Evolutionary conservation across 2,113 vertebrate species (phyloP), one percentile per base, ranked within the genome.

Genomic region (Sinocyclocheilus maitianheensis): DNA sequence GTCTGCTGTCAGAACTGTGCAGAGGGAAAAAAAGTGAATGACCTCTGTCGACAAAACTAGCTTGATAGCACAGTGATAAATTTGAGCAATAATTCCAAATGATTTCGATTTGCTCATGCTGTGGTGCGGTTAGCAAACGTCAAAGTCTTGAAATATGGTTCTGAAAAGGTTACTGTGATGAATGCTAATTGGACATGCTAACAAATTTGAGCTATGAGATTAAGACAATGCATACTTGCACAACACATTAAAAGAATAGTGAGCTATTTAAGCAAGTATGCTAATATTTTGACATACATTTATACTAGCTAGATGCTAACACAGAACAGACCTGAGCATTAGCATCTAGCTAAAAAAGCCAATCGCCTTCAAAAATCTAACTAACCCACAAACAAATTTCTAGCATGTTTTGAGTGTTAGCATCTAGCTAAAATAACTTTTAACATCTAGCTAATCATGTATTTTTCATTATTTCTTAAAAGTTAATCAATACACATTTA

Each of bases 1-100:
- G 62, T 63, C 63, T 83, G 26, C 24, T 48, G 48, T 58, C 75
- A 87, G 22, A 81, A 81, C 46, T 55, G 86, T 37, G 24, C 22
- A 14, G 46, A 46, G 46, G 24, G 5, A 8, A 8, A 46, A 46
- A 46, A 11, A 65, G 63, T 11, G 3, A 6, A 71, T 80, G 3
- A 22, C 58, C 24, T 55, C 58, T 40, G 48, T 82, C 18, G 5
- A 62, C 51, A 53, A 34, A 37, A 43, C 37, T 9, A 20, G 20
- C 71, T 22, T 43, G 20, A 37, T 37, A 71, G 9, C 30, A 69
- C 3, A 5, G 14, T 69, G 65, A 43, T 43, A 10, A 5, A 46
- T 43, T 43, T 74, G 5, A 74, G 71, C 37, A 74, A 74, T 74
- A n/a, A 43, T 22, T 22, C 34, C 20, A 43, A 43, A 3, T 43